phyloP scores from a whole-genome alignment of 2,113 vertebrate species.

The Pelecanus crispus region DNA sequence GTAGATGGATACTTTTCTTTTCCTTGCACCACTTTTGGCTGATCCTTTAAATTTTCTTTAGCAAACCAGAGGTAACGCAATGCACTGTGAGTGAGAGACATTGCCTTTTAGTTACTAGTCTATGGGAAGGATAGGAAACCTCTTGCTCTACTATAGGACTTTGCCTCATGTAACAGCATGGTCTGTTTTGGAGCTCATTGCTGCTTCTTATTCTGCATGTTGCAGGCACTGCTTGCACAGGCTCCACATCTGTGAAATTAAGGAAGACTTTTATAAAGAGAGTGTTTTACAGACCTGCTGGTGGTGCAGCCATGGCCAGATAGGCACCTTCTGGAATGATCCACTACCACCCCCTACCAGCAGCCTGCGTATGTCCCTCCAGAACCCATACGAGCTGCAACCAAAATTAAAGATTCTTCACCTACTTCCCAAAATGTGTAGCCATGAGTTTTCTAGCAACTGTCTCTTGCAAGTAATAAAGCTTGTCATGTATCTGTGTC shows the following conservation, averaged over 20 bases:
- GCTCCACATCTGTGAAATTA: background rate
- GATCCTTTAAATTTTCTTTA: background rate
- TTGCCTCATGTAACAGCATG: background rate
- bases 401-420: background rate
- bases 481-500: background rate
- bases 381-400: background rate
- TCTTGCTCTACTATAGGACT: background rate
- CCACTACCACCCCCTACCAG: background rate
- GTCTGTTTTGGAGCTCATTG: background rate
- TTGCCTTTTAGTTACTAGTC: background rate
- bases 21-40: background rate
- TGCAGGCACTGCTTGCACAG: background rate
- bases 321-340: background rate
- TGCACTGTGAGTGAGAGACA: no score
- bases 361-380: background rate
- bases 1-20: background rate
- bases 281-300: background rate
- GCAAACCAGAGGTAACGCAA: background rate
- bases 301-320: background rate
- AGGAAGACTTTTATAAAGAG: background rate
- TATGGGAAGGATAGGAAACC: background rate
- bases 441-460: background rate
- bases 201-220: background rate
- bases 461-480: background rate
- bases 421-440: background rate